Conservation (phyloP, 1,140 invertebrate genomes). For the Adoxophyes honmai region DNA sequence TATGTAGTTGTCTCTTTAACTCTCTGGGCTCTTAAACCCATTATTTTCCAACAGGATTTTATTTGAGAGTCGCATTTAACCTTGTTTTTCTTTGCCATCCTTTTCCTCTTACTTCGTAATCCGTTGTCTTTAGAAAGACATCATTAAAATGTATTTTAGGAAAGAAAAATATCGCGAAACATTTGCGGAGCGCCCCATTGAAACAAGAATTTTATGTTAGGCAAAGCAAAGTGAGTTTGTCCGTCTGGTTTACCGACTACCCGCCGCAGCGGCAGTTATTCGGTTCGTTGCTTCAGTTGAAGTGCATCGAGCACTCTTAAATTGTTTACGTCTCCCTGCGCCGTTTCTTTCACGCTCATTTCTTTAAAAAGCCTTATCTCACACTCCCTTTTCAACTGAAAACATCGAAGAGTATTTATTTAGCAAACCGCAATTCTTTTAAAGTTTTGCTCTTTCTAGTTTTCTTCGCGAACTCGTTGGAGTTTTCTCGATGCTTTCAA, state of each 20-base stretch:
- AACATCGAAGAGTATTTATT: constrained; percentile 2
- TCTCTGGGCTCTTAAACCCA: background rate
- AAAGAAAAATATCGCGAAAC: background rate
- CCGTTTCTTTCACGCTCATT: constrained; percentile 28
- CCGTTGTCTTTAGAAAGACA: constrained; percentile 22
- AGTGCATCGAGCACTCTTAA: constrained; percentile 46
- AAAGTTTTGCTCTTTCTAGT: background rate
- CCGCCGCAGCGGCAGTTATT: constrained; percentile 32
- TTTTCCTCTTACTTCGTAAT: constrained; percentile 26
- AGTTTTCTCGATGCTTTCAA: background rate
- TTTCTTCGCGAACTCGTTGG: background rate
- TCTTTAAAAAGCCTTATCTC: constrained; percentile 29
- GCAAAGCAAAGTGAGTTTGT: constrained; percentile 17
- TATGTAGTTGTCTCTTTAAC: too few relatives aligned
- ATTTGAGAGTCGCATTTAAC: background rate
- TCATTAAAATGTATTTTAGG: constrained; percentile 24
- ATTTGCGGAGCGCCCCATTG: constrained; percentile 24
- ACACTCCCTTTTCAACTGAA: constrained; percentile 25
- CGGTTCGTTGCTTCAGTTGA: constrained; percentile 45
- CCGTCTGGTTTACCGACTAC: constrained; percentile 16
- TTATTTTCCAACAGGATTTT: background rate
- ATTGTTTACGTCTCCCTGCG: constrained; percentile 51
- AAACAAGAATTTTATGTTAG: constrained; percentile 25
- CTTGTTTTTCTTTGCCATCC: constrained; percentile 16
- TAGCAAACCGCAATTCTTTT: background rate